Base-by-base conservation (phyloP, 2,888 invertebrate species). In the Platycheirus rosarum region DNA sequence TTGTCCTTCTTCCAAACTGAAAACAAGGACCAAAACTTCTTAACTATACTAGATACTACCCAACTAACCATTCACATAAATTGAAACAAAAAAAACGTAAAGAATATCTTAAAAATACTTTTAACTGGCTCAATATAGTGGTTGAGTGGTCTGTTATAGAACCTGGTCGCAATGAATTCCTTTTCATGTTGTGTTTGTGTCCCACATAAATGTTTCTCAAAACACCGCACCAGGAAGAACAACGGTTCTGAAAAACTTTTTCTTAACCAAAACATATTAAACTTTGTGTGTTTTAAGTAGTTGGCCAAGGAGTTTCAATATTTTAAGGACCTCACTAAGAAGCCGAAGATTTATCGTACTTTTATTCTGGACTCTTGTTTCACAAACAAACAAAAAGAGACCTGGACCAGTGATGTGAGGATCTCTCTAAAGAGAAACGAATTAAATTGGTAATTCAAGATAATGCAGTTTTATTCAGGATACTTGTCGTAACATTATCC, bases 281-380 rank as follows among this genome's bases (percentile, higher is more conserved):
- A 82, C 71, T 77, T 78, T 71, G 77, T 68, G 77, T 68, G 77
- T 77, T 82, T 77, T 82, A 82, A 82, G 82, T 82, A 82, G 82
- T 82, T 77, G 20, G 66, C 76, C 35, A 63, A 48, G 42, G 76
- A 82, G 76, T 82, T 82, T 53, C 71, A 70, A 53, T 66, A 46
- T 82, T 82, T 82, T 82, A 82, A 82, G 77, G 68, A 73, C 62
- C 82, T n/a, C 62, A 82, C 76, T 82, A 82, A 82, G 82, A 82
- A 63, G 55, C 55, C 5, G 29, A 63, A 68, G 82, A 82, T 82
- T 82, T 82, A 82, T 73, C 42, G 76, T 63, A 49, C 57, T 77
- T 68, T 73, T 77, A 68, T 68, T 63, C 63, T 63, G 40, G 13
- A 49, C 32, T 40, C 9, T 11, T 46, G 8, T 35, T 1, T 2